These are phyloP conservation scores for Murina feae DNA, from an alignment of 2,113 vertebrate genomes.

Conservation along the genomic window DNA sequence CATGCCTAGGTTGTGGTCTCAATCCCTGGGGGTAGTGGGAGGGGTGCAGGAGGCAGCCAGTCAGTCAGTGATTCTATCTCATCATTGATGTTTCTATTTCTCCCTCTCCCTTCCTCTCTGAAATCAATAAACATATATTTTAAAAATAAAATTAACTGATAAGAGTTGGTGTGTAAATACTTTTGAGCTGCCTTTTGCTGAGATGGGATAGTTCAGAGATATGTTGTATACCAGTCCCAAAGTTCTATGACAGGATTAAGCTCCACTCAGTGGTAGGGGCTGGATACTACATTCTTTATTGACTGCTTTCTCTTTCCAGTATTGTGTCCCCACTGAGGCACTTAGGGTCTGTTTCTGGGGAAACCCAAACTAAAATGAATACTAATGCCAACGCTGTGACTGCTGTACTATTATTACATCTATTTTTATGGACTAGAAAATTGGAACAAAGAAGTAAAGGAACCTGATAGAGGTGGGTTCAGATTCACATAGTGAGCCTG, in stretches of 20 bases:
- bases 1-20: too few species aligned
- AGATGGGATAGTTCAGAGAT: background rate
- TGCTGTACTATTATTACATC: background rate
- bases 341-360: background rate
- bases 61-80: too few species aligned
- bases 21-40: too few species aligned
- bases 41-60: too few species aligned
- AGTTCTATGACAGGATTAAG: background rate
- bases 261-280: background rate
- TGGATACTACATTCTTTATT: background rate
- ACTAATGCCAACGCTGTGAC: background rate
- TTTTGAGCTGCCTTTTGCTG: background rate
- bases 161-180: background rate
- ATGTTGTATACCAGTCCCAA: background rate
- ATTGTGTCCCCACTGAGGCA: background rate
- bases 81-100: too few species aligned
- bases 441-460: background rate
- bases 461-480: background rate
- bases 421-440: background rate
- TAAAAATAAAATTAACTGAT: background rate
- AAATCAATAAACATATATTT: too few species aligned
- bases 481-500: background rate
- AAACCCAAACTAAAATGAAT: background rate
- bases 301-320: background rate
- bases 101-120: too few species aligned